Conservation (phyloP, 23 tunicate species). For the Halocynthia roretzi region DNA sequence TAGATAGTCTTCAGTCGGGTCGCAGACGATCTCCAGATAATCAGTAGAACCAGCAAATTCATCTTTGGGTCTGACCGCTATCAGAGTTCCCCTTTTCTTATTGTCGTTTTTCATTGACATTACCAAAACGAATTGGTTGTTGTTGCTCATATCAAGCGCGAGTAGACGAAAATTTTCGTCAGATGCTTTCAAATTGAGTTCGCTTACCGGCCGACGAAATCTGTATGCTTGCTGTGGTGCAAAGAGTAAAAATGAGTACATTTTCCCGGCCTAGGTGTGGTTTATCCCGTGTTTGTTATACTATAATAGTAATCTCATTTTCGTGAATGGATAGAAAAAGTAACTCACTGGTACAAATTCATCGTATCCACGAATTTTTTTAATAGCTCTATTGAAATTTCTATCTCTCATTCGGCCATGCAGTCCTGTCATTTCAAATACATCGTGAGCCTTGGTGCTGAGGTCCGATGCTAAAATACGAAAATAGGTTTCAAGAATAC, state of each 20-base stretch:
- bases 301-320: too few relatives aligned
- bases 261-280: too few relatives aligned
- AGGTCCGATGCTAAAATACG: constrained; percentile 5
- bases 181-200: not conserved
- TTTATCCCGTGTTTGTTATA: too few relatives aligned
- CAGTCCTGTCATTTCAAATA: constrained; percentile 16
- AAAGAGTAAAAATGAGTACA: too few relatives aligned
- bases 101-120: constrained; percentile 20
- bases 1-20: not conserved
- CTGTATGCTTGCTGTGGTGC: not conserved
- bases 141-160: not conserved
- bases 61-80: constrained; percentile 15
- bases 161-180: constrained; percentile 9
- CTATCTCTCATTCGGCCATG: constrained; percentile 4
- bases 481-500: too few relatives aligned
- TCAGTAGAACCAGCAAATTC: not conserved
- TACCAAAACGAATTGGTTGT: constrained; percentile 10
- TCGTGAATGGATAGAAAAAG: too few relatives aligned
- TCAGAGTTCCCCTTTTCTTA: constrained; percentile 9
- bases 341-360: constrained; percentile 1
- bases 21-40: constrained; percentile 16
- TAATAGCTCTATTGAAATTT: not conserved
- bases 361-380: constrained; percentile 4
- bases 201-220: constrained; percentile 6
- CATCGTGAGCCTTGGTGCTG: constrained; percentile 8